Conservation (phyloP, 2,888 invertebrate genomes). For the Brachyptera putata region DNA sequence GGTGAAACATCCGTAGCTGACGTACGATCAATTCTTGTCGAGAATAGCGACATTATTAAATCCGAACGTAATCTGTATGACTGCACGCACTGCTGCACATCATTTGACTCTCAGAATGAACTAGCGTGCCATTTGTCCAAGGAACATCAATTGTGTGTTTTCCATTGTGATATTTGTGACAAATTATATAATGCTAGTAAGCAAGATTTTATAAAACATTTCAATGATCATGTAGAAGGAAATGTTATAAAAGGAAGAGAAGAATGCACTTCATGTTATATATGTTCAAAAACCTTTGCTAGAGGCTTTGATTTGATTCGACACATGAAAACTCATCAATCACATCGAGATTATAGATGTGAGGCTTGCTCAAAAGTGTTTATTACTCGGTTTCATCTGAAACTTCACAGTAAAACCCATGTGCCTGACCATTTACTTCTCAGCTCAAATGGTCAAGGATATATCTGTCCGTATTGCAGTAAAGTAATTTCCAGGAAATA, state of each 20-base stretch:
- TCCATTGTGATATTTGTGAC: conserved; percentile 25
- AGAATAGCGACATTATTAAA: no score
- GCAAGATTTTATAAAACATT: conserved; percentile 17
- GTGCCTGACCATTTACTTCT: not conserved
- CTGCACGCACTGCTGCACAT: conserved; percentile 3
- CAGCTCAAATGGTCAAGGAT: not conserved
- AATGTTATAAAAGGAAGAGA: not conserved
- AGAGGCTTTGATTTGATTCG: conserved; percentile 16
- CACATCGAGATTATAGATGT: not conserved
- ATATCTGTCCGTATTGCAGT: conserved; percentile 12
- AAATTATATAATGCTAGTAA: conserved; percentile 19
- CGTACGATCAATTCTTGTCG: no score
- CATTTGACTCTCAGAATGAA: conserved; percentile 12
- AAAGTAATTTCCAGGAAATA: conserved; percentile 19
- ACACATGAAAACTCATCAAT: not conserved
- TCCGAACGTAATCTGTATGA: no score
- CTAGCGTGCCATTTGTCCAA: conserved; percentile 19
- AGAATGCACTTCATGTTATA: not conserved
- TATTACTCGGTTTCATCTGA: not conserved
- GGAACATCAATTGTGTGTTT: conserved; percentile 15
- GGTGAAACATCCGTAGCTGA: not conserved
- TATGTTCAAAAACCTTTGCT: conserved; percentile 20
- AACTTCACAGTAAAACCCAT: conserved; percentile 3
- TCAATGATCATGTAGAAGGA: not conserved
- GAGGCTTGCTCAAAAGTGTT: not conserved